phyloP scores from a whole-genome alignment of 2,797 vertebrate genomes.

The Borostomias antarcticus region DNA sequence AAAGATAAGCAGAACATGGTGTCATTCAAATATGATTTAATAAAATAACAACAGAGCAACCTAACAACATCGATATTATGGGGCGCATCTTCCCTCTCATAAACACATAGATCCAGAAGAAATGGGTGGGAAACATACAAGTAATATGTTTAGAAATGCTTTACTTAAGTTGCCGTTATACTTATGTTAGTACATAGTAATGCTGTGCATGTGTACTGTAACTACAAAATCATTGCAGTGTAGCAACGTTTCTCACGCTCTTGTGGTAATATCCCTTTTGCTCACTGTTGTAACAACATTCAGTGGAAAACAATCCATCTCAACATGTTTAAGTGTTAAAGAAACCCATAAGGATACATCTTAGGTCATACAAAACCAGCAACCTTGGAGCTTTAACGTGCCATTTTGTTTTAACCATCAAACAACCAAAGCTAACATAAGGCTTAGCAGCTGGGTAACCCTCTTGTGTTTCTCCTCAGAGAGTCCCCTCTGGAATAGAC shows the following conservation, averaged over 20 bases:
- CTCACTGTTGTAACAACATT: neutral
- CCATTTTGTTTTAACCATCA: neutral
- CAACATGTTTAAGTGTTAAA: neutral
- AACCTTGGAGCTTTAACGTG: neutral
- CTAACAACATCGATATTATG: neutral
- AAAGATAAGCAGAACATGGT: slow-evolving; percentile 24
- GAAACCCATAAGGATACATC: neutral
- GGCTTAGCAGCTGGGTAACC: neutral
- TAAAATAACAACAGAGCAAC: slow-evolving; percentile 25
- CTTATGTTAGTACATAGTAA: neutral
- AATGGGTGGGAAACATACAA: neutral
- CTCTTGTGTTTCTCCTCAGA: slow-evolving; percentile 17
- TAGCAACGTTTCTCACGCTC: neutral
- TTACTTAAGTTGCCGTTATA: neutral
- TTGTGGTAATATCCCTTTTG: neutral
- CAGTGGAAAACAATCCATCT: neutral
- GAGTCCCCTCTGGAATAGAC: slow-evolving; percentile 37
- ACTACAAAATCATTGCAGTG: neutral
- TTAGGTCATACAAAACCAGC: neutral
- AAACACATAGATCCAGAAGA: neutral
- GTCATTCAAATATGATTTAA: slow-evolving; percentile 18
- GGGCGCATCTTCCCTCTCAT: too few species aligned
- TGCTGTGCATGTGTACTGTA: neutral
- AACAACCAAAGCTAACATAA: neutral
- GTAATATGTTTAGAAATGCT: neutral